phyloP scores from a whole-genome alignment of 1,140 invertebrate genomes.

The Drosophila kurseongensis region DNA sequence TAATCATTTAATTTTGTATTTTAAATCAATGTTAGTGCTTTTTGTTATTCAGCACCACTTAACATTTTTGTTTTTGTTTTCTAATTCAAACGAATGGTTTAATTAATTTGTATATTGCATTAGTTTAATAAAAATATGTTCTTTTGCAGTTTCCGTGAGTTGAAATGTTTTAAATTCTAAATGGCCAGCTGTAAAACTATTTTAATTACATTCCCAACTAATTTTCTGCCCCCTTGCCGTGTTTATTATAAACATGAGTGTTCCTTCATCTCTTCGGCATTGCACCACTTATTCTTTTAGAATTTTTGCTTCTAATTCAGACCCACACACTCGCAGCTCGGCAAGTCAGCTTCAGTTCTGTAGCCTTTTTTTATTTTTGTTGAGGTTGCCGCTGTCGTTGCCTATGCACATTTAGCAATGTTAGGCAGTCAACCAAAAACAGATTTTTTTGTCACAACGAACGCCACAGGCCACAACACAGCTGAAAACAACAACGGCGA shows the following conservation, averaged over 20 bases:
- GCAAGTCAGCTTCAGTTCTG: constrained; percentile 17
- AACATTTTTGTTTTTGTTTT: too few relatives aligned
- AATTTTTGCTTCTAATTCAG: constrained; percentile 23
- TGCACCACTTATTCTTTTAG: constrained; percentile 7
- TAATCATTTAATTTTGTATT: too few relatives aligned
- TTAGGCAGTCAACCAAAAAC: constrained; percentile 75
- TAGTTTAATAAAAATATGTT: too few relatives aligned
- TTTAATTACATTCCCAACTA: background rate
- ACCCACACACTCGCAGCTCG: constrained; percentile 1
- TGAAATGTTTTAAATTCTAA: background rate
- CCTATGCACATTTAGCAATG: constrained; percentile 52
- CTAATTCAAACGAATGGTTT: too few relatives aligned
- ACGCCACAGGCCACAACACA: constrained; percentile 61
- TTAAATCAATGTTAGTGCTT: too few relatives aligned
- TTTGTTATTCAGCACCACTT: too few relatives aligned
- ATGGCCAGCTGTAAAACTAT: background rate
- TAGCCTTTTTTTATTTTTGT: constrained; percentile 17
- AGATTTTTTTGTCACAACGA: constrained; percentile 74
- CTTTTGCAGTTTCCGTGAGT: background rate
- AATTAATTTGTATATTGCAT: too few relatives aligned
- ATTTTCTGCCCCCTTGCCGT: background rate
- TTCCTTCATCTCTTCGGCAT: constrained; percentile 1
- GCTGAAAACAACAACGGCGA: constrained; percentile 29
- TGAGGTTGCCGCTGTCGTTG: constrained; percentile 42
- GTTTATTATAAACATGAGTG: constrained; percentile 13